Conservation (phyloP, 2,888 invertebrate genomes). For the Deroplatys truncata region DNA sequence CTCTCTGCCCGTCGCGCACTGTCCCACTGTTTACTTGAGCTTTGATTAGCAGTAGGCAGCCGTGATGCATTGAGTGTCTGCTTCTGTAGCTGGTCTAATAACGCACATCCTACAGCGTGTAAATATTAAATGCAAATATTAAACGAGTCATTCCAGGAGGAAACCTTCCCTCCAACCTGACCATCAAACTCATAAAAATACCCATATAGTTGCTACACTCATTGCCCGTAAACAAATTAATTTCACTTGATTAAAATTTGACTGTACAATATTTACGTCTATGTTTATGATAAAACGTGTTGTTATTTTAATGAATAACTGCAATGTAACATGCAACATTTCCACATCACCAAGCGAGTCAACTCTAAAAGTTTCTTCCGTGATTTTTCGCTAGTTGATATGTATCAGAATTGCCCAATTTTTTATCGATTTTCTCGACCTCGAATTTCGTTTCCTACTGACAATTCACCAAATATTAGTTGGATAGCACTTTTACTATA, state of each 20-base stretch:
- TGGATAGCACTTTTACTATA: too few relatives aligned
- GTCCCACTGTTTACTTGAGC: slow-evolving; percentile 12
- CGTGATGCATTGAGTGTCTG: background rate
- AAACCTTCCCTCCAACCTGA: background rate
- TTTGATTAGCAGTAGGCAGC: slow-evolving; percentile 15
- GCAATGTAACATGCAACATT: too few relatives aligned
- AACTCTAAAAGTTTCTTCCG: too few relatives aligned
- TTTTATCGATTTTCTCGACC: too few relatives aligned
- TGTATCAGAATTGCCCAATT: too few relatives aligned
- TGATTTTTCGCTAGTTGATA: too few relatives aligned
- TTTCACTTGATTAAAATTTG: background rate
- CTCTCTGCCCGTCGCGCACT: background rate
- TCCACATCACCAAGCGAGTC: too few relatives aligned
- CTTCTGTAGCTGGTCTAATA: slow-evolving; percentile 2
- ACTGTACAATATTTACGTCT: too few relatives aligned
- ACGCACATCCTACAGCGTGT: slow-evolving; percentile 8
- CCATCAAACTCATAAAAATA: slow-evolving; percentile 2
- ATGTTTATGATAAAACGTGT: too few relatives aligned
- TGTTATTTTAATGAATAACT: too few relatives aligned
- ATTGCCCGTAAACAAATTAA: background rate
- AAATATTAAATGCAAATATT: slow-evolving; percentile 18
- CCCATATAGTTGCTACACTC: background rate
- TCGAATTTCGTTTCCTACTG: too few relatives aligned
- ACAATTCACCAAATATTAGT: too few relatives aligned
- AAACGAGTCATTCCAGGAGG: background rate